Percentiles rank a stretch among this genome's conserved stretches.
These are phyloP conservation scores for Amphipyra berbera DNA, from an alignment of 2,888 invertebrate species.

Conservation along the genomic window DNA sequence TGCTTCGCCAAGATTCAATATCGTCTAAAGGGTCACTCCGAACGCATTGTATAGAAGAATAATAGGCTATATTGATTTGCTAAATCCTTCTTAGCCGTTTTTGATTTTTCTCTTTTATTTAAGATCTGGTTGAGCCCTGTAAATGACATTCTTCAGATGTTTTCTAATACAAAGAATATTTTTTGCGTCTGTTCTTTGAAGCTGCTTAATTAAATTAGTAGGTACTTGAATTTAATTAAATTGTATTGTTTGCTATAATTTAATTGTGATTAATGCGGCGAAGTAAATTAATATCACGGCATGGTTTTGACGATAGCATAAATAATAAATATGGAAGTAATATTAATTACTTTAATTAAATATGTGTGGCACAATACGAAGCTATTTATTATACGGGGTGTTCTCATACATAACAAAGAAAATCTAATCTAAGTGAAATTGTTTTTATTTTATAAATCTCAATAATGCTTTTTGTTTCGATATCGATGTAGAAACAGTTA, in stretches of 20 bases:
- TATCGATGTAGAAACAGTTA: too few relatives aligned
- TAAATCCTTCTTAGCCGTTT: conserved; percentile 33
- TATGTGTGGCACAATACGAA: too few relatives aligned
- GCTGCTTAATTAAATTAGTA: conserved; percentile 15
- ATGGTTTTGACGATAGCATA: not conserved
- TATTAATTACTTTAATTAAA: too few relatives aligned
- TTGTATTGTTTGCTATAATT: not conserved
- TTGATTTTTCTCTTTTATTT: conserved; percentile 29
- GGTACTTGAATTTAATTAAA: conserved; percentile 11
- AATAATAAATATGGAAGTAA: not conserved
- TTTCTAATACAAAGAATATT: conserved; percentile 10
- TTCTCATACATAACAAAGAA: too few relatives aligned
- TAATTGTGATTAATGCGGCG: conserved; percentile 6
- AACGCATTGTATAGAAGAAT: conserved; percentile 64
- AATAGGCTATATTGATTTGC: conserved; percentile 62
- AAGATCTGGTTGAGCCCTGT: conserved; percentile 18
- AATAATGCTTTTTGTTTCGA: too few relatives aligned
- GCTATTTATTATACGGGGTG: too few relatives aligned
- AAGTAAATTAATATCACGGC: conserved; percentile 11
- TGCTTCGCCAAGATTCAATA: conserved; percentile 71
- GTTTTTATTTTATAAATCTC: too few relatives aligned
- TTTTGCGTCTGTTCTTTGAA: conserved; percentile 5
- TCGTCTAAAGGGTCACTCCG: conserved; percentile 54
- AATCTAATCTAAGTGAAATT: too few relatives aligned
- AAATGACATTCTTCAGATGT: conserved; percentile 14